These are phyloP conservation scores for Rhagoletis zephyria DNA, from an alignment of 1,140 invertebrate species.

Conservation along the genomic window DNA sequence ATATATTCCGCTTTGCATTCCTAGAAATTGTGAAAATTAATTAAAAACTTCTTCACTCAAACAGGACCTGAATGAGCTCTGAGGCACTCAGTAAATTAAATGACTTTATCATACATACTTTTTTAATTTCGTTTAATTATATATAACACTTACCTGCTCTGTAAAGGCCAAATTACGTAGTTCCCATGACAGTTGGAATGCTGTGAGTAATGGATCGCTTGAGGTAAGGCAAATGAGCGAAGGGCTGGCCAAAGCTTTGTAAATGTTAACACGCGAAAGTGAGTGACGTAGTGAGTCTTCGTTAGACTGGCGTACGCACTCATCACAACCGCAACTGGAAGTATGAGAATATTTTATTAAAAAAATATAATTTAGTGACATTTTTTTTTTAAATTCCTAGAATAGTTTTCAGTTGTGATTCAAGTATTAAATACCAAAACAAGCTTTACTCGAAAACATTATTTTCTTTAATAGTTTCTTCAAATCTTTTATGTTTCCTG, in stretches of 20 bases:
- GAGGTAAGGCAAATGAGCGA: conserved; percentile 90
- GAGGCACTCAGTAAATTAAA: too few species aligned
- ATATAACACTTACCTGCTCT: conserved; percentile 76
- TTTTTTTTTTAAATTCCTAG: too few species aligned
- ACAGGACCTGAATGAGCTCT: too few species aligned
- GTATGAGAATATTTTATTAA: not conserved
- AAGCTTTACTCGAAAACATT: too few species aligned
- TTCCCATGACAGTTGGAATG: conserved; percentile 88
- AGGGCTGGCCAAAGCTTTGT: conserved; percentile 91
- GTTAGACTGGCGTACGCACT: conserved; percentile 81
- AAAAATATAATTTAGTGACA: too few species aligned
- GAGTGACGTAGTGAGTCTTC: conserved; percentile 89
- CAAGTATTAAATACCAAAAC: too few species aligned
- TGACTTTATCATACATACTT: too few species aligned
- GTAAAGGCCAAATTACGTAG: conserved; percentile 83
- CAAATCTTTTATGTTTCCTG: too few species aligned
- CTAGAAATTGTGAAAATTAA: conserved; percentile 62
- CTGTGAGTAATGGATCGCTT: conserved; percentile 86
- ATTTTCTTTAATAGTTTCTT: too few species aligned
- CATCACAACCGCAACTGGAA: conserved; percentile 84
- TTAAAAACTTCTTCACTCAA: too few species aligned
- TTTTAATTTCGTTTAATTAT: too few species aligned
- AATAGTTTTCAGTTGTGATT: too few species aligned
- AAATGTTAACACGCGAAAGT: conserved; percentile 91
- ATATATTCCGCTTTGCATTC: conserved; percentile 87